These are phyloP conservation scores for Cryptus armator DNA, from an alignment of 2,888 invertebrate genomes.

Conservation along the genomic window DNA sequence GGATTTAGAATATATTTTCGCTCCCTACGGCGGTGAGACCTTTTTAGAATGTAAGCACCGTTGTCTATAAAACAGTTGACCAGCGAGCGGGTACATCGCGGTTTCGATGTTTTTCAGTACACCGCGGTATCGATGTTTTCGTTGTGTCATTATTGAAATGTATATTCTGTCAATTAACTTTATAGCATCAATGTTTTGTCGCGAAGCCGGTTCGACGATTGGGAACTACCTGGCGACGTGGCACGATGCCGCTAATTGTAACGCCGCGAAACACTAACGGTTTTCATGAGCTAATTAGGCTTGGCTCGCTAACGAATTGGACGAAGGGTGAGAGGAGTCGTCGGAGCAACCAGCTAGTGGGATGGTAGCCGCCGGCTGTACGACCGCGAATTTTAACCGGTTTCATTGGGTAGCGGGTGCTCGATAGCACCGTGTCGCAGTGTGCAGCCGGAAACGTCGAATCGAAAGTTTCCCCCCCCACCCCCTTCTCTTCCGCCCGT, in stretches of 20 bases:
- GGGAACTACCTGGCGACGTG: conserved; percentile 16
- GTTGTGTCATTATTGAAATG: no score
- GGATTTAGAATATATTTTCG: no score
- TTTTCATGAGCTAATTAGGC: conserved; percentile 59
- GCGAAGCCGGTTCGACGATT: neutral
- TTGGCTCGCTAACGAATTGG: conserved; percentile 60
- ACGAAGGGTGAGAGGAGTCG: neutral
- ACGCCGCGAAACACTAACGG: conserved; percentile 52
- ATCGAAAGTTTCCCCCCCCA: conserved; percentile 53
- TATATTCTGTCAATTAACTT: no score
- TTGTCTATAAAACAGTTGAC: no score
- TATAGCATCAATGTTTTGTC: neutral
- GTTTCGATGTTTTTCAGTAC: no score
- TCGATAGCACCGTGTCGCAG: conserved; percentile 48
- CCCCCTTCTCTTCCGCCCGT: conserved; percentile 16
- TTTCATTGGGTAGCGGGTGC: conserved; percentile 19
- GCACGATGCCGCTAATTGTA: conserved; percentile 53
- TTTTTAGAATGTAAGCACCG: no score
- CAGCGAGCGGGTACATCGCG: no score
- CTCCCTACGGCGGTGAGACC: no score
- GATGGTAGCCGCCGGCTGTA: neutral
- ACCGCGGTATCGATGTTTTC: no score
- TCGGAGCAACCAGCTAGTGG: neutral
- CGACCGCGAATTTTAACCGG: conserved; percentile 55
- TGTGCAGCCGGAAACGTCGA: conserved; percentile 41